phyloP scores from a whole-genome alignment of 2,888 invertebrate species.

The Tyria jacobaeae region DNA sequence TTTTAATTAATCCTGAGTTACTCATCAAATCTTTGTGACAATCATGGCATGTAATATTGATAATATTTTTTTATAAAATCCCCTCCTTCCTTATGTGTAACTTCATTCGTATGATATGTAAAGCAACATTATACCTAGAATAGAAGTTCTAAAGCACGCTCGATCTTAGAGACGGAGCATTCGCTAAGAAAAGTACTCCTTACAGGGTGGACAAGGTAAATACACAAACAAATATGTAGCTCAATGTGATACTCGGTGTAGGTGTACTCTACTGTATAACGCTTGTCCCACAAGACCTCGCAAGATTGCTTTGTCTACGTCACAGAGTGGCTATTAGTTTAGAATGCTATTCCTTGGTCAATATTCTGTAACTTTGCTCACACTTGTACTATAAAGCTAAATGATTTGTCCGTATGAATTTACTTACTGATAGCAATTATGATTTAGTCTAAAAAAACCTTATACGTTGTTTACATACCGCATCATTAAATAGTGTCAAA shows the following conservation, averaged over 20 bases:
- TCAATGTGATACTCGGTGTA: background rate
- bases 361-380: background rate
- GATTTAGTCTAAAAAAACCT: no score
- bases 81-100: no score
- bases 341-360: background rate
- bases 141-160: background rate
- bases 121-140: background rate
- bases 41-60: no score
- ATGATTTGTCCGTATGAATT: background rate
- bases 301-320: background rate
- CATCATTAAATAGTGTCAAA: no score
- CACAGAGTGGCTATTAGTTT: background rate
- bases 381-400: background rate
- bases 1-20: no score
- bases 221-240: background rate
- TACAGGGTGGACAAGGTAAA: background rate
- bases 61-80: no score
- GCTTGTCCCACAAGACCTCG: background rate
- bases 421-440: no score
- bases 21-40: no score
- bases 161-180: no score
- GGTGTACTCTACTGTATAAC: background rate
- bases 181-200: no score
- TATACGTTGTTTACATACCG: no score
- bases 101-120: background rate